Percentiles rank a stretch among this genome's conserved stretches.
Evolutionary conservation across 2,797 vertebrate genomes (phyloP).

Genomic region (Acanthurus leucopareius): DNA sequence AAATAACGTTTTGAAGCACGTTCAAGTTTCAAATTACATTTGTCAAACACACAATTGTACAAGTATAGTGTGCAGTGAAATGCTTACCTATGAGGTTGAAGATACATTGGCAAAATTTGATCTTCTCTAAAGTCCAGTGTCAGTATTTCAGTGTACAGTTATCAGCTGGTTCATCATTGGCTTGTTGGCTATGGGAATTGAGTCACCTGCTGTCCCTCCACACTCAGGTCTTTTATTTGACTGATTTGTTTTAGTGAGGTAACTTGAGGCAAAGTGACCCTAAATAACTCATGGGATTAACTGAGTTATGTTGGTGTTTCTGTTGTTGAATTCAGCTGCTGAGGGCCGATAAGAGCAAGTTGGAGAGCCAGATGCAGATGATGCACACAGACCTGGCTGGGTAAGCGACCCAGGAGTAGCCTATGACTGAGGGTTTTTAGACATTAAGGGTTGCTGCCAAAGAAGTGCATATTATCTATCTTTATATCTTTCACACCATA

Average conservation of each 20-base stretch:
- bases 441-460: neutral
- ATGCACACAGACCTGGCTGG: conserved; percentile 89
- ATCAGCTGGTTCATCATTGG: conserved; percentile 12
- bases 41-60: no score
- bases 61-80: no score
- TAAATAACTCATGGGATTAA: conserved; percentile 1
- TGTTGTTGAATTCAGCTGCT: conserved; percentile 83
- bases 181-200: conserved; percentile 41
- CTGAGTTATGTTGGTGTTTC: conserved; percentile 36
- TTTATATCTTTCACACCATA: neutral
- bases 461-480: no score
- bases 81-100: no score
- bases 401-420: conserved; percentile 79
- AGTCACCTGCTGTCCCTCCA: conserved; percentile 40
- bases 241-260: neutral
- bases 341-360: conserved; percentile 88
- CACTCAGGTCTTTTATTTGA: neutral
- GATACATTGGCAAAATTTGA: no score
- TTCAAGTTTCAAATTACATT: no score
- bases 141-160: neutral
- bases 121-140: neutral
- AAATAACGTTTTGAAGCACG: neutral
- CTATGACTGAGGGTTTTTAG: neutral
- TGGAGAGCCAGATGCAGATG: conserved; percentile 88
- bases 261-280: neutral